A percentile compares a stretch with the other conserved stretches of the same genome.
phyloP scores from a whole-genome alignment of 2,797 vertebrate species.

The Lutjanus argentimaculatus region DNA sequence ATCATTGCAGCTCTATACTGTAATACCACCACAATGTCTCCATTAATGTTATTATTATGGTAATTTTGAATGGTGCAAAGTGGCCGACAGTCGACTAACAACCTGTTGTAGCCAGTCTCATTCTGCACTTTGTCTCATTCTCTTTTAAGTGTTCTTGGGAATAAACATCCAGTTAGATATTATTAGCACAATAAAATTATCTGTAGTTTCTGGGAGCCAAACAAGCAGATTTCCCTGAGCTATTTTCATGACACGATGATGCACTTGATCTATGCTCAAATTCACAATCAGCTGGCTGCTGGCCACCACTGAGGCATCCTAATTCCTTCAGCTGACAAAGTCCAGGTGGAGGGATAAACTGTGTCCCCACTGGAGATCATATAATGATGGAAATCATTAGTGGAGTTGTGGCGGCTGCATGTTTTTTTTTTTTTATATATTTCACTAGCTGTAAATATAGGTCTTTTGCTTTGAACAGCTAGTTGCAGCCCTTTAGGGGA shows the following conservation, averaged over 20 bases:
- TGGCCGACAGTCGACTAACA: background rate
- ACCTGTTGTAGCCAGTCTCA: slow-evolving; percentile 7
- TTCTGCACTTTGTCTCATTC: background rate
- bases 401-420: slow-evolving; percentile 8
- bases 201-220: background rate
- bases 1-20: background rate
- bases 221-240: slow-evolving; percentile 35
- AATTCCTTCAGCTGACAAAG: slow-evolving; percentile 77
- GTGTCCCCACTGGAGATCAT: slow-evolving; percentile 56
- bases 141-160: background rate
- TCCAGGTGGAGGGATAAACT: slow-evolving; percentile 78
- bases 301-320: slow-evolving; percentile 53
- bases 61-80: background rate
- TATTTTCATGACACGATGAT: slow-evolving; percentile 41
- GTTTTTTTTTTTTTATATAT: slow-evolving; percentile 1
- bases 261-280: slow-evolving; percentile 61
- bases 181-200: slow-evolving; percentile 4
- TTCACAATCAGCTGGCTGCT: slow-evolving; percentile 52
- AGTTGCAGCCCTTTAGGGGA: slow-evolving; percentile 7
- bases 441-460: slow-evolving; percentile 19
- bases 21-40: background rate
- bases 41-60: slow-evolving; percentile 12
- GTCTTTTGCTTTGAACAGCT: slow-evolving; percentile 8
- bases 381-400: slow-evolving; percentile 50
- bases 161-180: slow-evolving; percentile 21